Conservation (phyloP, 2,113 vertebrate genomes). For the Mormyrus lacerda region DNA sequence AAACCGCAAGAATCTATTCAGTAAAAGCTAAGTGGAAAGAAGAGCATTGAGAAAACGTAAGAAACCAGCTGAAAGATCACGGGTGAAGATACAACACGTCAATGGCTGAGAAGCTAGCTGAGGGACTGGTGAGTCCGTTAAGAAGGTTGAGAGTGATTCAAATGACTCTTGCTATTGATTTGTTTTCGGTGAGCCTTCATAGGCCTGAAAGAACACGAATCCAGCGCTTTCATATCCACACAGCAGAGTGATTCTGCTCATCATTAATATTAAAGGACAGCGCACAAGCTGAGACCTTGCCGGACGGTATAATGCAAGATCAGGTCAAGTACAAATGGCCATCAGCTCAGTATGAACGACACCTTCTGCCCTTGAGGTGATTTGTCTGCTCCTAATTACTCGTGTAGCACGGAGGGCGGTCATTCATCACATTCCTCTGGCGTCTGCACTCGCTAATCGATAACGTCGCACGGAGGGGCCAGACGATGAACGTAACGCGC, state of each 20-base stretch:
- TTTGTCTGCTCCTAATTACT: conserved; percentile 10
- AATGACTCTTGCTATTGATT: neutral
- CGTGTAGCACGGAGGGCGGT: conserved; percentile 22
- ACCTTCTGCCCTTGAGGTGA: neutral
- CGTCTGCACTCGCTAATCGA: neutral
- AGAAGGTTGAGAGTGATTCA: neutral
- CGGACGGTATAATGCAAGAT: neutral
- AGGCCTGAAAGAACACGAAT: neutral
- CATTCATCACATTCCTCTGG: conserved; percentile 11
- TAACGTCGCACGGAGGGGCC: neutral
- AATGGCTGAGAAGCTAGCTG: neutral
- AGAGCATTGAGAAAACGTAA: neutral
- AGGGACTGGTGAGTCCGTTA: neutral
- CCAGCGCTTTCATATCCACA: neutral
- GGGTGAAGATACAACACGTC: neutral
- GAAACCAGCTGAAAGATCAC: neutral
- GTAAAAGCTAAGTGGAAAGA: neutral
- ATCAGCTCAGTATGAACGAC: neutral
- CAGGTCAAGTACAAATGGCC: conserved; percentile 1
- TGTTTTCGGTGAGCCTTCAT: neutral
- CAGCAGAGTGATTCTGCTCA: neutral
- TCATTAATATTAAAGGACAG: neutral
- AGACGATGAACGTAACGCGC: neutral
- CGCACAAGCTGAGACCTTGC: neutral
- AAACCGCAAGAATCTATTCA: neutral